Evolutionary conservation across 2,113 vertebrate species (phyloP).

Genomic region (Illadopsis cleaveri): DNA sequence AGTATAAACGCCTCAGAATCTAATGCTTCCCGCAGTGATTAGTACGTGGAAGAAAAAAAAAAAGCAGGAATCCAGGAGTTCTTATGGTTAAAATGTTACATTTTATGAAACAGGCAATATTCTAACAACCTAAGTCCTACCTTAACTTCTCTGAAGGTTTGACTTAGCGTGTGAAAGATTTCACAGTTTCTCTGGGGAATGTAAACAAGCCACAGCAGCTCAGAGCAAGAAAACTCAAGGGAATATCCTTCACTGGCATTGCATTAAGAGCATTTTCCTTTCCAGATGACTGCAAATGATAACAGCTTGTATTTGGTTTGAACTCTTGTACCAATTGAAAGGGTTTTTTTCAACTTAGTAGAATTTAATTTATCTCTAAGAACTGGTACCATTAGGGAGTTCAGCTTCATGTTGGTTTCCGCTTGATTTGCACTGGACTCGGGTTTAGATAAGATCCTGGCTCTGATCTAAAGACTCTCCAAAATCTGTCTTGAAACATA

Average conservation of each 20-base stretch:
- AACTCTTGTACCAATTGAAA: constrained; percentile 11
- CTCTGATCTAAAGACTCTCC: not conserved
- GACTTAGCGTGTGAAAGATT: not conserved
- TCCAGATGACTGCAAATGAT: constrained; percentile 53
- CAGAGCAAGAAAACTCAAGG: not conserved
- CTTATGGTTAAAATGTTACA: not conserved
- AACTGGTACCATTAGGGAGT: not conserved
- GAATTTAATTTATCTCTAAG: not conserved
- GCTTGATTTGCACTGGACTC: not conserved
- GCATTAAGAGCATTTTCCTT: constrained; percentile 43
- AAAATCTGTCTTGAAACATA: not conserved
- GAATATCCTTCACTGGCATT: not conserved
- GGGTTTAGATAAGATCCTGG: not conserved
- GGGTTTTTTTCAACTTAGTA: not conserved
- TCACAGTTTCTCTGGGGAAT: constrained; percentile 28
- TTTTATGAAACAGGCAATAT: not conserved
- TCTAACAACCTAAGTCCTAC: not conserved
- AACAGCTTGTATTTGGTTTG: constrained; percentile 45
- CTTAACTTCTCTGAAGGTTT: not conserved
- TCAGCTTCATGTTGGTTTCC: not conserved
- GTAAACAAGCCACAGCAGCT: constrained; percentile 41
- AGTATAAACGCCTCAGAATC: not conserved
- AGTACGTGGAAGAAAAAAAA: not conserved
- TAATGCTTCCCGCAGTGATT: not conserved
- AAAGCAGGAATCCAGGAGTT: not conserved